A percentile compares a stretch with the other conserved stretches of the same genome.
These are phyloP conservation scores for Aplochiton taeniatus DNA, from an alignment of 2,797 vertebrate genomes.

Conservation along the genomic window DNA sequence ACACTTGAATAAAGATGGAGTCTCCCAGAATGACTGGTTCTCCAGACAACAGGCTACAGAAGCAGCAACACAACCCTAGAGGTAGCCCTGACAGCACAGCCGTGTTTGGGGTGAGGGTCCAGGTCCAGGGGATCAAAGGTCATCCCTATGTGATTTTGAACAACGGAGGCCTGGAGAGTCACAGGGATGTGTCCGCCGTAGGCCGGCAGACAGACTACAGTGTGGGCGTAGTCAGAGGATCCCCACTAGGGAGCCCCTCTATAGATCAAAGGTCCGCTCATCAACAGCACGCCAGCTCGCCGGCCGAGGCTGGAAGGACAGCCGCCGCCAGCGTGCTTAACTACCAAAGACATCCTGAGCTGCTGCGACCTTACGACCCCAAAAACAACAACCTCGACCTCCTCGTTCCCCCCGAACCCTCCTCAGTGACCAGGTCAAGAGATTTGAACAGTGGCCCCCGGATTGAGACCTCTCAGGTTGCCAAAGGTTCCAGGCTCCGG, in stretches of 20 bases:
- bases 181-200: slow-evolving; percentile 56
- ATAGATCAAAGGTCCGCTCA: slow-evolving; percentile 29
- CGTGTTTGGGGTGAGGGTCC: slow-evolving; percentile 89
- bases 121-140: slow-evolving; percentile 90
- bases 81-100: slow-evolving; percentile 61
- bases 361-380: slow-evolving; percentile 86
- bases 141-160: slow-evolving; percentile 93
- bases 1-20: slow-evolving; percentile 74
- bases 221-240: slow-evolving; percentile 48
- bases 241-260: slow-evolving; percentile 17
- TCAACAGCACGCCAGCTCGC: slow-evolving; percentile 20
- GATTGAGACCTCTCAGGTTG: slow-evolving; percentile 15
- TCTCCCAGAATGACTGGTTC: slow-evolving; percentile 72
- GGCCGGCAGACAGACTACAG: slow-evolving; percentile 66
- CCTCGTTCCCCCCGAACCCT: slow-evolving; percentile 41
- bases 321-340: slow-evolving; percentile 72
- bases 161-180: slow-evolving; percentile 72
- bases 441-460: background rate
- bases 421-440: slow-evolving; percentile 5
- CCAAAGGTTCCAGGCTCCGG: slow-evolving; percentile 52
- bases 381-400: slow-evolving; percentile 72
- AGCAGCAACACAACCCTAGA: slow-evolving; percentile 57
- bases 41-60: slow-evolving; percentile 68
- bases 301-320: slow-evolving; percentile 43
- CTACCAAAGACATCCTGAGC: slow-evolving; percentile 87